Base-by-base conservation (phyloP, 2,888 invertebrate species). In the Anthophora plumipes region DNA sequence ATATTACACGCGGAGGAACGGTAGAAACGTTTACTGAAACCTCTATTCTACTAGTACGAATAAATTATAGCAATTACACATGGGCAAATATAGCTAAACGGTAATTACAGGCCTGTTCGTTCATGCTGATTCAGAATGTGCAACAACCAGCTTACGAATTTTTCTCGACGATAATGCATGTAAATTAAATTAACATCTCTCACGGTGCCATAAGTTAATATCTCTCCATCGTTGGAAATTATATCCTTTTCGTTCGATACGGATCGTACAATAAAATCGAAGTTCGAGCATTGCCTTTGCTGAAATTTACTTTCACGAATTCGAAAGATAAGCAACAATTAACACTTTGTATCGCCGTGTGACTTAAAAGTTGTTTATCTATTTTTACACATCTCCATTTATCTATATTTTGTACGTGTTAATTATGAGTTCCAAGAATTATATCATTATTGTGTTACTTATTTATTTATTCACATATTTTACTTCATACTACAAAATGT, bases 21-120 rank as follows among this genome's bases (percentile, higher is more conserved):
- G 60, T 37, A 43, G 52, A 14, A 70, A 52, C 70, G 70, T 41
- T 71, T 31, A 41, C 31, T 14, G 12, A 61, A 63, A 31, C 54
- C 37, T 63, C n/a, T 54, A 46, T 37, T 20, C 41, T 17, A 22
- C 63, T n/a, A n/a, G 22, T 37, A 54, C 63, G 22, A 54, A 71
- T 63, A 71, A 71, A 71, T 71, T 71, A 46, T 43, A 46, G 63
- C 54, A 71, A 71, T 71, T 71, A 71, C 71, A 20, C 14, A 17
- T 20, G 31, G 41, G 31, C 41, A 63, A 63, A 63, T 54, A 63
- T 43, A 54, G 63, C 54, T 71, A 71, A 71, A 71, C 12, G 61
- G 71, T 31, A 43, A 71, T 71, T 71, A 71, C 60, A 6, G 8
- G 25, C 41, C n/a, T 52, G 2, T 20, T n/a, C 59, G 20, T 55